Conservation (phyloP, 92 coral and sea anemone genomes). For the Virgularia gustaviana region DNA sequence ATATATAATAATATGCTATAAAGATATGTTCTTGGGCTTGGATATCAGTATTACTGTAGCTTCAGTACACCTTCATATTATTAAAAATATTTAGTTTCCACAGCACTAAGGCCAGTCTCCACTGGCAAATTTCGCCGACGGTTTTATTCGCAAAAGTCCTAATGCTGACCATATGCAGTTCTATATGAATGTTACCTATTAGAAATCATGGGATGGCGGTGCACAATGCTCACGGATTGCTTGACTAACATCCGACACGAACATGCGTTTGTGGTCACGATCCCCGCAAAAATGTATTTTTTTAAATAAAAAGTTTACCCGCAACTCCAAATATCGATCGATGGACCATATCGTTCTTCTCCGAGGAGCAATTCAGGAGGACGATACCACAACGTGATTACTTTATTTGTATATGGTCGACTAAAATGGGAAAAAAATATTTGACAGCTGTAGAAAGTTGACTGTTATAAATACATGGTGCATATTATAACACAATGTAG, state of each 20-base stretch:
- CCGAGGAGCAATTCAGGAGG: constrained; percentile 97
- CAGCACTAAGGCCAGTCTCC: no score
- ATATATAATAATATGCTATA: no score
- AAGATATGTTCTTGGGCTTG: no score
- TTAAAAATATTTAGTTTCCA: no score
- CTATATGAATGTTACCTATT: no score
- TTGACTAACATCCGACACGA: not conserved
- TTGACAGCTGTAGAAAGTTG: not conserved
- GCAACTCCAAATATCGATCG: constrained; percentile 98
- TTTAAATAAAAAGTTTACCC: constrained; percentile 80
- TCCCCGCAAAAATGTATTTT: not conserved
- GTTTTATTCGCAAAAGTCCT: no score
- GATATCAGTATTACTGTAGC: no score
- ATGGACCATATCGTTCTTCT: constrained; percentile 97
- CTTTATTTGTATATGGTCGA: constrained; percentile 97
- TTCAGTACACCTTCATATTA: no score
- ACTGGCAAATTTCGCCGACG: no score
- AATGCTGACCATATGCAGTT: no score
- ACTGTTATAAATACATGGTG: not conserved
- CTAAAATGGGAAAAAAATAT: constrained; percentile 35
- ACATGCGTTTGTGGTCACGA: not conserved
- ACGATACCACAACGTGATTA: constrained; percentile 95
- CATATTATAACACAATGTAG: no score
- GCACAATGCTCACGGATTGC: not conserved
- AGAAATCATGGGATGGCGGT: no score